Conservation (phyloP, 2,113 vertebrate species). For the Megatriorchis doriae region DNA sequence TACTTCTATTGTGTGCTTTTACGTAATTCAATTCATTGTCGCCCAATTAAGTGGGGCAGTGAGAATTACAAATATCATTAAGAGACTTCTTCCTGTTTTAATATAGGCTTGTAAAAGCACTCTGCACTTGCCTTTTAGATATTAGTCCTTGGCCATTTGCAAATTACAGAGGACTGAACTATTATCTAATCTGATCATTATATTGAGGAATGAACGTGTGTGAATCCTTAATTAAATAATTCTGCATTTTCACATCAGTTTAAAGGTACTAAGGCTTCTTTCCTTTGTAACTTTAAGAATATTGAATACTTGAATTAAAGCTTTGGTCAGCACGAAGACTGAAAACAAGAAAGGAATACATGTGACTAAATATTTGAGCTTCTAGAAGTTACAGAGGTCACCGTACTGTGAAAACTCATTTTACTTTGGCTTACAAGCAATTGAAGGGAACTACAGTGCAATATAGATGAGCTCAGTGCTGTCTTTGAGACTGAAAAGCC, state of each 20-base stretch:
- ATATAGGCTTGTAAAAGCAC: neutral
- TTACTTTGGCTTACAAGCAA: neutral
- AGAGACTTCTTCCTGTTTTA: neutral
- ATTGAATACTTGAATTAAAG: neutral
- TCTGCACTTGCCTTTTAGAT: neutral
- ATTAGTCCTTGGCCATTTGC: neutral
- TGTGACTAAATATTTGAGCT: neutral
- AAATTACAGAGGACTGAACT: neutral
- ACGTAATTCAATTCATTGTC: neutral
- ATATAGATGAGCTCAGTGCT: neutral
- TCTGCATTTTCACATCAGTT: neutral
- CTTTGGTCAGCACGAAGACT: neutral
- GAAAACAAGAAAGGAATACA: neutral
- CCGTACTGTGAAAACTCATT: neutral
- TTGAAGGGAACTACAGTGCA: neutral
- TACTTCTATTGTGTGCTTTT: neutral
- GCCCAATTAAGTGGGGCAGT: neutral
- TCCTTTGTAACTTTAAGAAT: neutral
- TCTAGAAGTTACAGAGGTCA: neutral
- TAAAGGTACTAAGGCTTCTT: neutral
- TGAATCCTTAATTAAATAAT: neutral
- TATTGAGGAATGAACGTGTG: neutral
- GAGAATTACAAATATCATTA: neutral
- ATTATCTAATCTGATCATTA: neutral
- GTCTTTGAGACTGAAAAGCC: neutral